Evolutionary conservation across 2,888 invertebrate species (phyloP).

Genomic region (Loripinus fragilis): DNA sequence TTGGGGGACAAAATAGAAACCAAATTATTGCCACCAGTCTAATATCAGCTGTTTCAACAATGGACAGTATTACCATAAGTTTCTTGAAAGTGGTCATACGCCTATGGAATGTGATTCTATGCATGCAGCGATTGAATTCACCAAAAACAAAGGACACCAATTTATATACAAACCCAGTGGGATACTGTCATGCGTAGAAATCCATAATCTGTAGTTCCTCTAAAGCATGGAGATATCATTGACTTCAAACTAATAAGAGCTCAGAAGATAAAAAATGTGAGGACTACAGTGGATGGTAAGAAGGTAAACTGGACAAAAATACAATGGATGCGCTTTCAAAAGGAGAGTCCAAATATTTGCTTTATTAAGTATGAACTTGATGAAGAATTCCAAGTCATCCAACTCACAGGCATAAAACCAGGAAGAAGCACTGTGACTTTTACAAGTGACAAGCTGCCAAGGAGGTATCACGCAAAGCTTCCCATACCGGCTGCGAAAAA

Average conservation of each 20-base stretch:
- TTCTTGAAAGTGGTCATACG: not conserved
- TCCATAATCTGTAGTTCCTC: constrained; percentile 32
- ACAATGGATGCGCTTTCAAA: not conserved
- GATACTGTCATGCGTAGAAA: constrained; percentile 33
- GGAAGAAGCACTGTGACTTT: not conserved
- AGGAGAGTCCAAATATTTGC: not conserved
- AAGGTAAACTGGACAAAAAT: not conserved
- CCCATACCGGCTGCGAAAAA: too few species aligned
- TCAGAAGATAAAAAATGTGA: not conserved
- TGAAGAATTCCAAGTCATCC: not conserved
- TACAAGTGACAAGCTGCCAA: not conserved
- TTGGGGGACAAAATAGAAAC: constrained; percentile 43
- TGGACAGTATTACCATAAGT: constrained; percentile 29
- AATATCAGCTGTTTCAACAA: constrained; percentile 25
- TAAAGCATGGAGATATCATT: constrained; percentile 28
- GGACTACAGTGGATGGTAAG: not conserved
- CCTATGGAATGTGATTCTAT: not conserved
- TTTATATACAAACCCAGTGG: constrained; percentile 38
- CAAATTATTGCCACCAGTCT: constrained; percentile 39
- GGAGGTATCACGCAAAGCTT: too few species aligned
- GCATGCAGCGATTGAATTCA: constrained; percentile 33
- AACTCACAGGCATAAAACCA: not conserved
- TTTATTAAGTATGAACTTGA: not conserved
- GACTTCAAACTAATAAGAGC: constrained; percentile 27
- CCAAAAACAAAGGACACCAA: constrained; percentile 39